Evolutionary conservation across 2,888 invertebrate genomes (phyloP), one percentile per base, ranked within the genome.

Genomic region (Coecobrya sp.): DNA sequence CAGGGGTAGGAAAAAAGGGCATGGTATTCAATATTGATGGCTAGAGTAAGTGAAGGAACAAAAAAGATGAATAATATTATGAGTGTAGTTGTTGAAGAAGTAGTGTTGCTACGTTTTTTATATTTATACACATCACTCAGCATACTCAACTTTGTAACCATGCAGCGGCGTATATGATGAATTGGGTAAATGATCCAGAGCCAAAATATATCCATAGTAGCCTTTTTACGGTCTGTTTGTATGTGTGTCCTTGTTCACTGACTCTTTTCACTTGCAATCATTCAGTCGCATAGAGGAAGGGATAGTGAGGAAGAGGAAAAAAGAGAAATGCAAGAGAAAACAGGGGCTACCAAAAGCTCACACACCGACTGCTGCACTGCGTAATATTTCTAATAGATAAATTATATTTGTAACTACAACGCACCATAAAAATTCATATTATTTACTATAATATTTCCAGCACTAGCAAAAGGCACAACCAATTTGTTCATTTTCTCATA

Each of bases 1-100:
- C 36, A 65, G 62, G n/a, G 85, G 25, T 62, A 30, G 81, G 27
- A 30, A 22, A 52, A 62, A 59, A 59, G 19, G 82, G 82, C 52
- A 52, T 19, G 19, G 25, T 52, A 79, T 79, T 49, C 52, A 79
- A 79, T 79, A 82, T 82, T 82, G 82, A 82, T 82, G 62, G 79
- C 25, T 25, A 82, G 42, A 52, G 79, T 52, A 79, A 27, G n/a
- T 73, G 42, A 73, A n/a, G 73, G 49, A 55, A 55, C 25, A 79
- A 52, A 79, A 79, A 52, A 25, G 52, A 62, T 59, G 59, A 82
- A 82, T 82, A 82, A 62, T 52, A 79, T 19, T 73, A 22, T 42
- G 42, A 36, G 79, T 42, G 70, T 19, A 70, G n/a, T 11, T 70
- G 70, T 19, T 42, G n/a, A 42, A 25, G 65, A 2, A 65, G 65